Base-by-base conservation (phyloP, 2,888 invertebrate species). In the Malacosoma neustria region DNA sequence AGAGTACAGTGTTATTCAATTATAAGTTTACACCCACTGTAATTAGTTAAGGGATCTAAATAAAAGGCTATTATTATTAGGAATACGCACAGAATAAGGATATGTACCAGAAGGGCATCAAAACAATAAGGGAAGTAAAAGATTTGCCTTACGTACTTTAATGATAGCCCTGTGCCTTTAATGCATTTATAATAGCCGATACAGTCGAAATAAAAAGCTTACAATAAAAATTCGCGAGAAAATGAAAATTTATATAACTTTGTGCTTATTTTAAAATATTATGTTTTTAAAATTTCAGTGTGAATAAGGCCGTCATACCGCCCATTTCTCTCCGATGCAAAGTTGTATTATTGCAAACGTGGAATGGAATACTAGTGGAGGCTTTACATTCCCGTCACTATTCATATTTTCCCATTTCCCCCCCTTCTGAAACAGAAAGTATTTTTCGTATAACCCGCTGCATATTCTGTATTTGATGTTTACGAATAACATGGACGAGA, bases 381-480 rank as follows among this genome's bases (percentile, higher is more conserved):
- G 42, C 48, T 42, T 45, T 41, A 39, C 38, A 39, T 43, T 38
- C 40, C 41, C 38, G 37, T 34, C 44, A 43, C 45, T 49, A 52
- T 57, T 57, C 57, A 59, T 53, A 64, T 61, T 62, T 63, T 64
- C 51, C 66, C 60, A 65, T 66, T 61, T 57, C 52, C 5, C 22
- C 22, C 3, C 22, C 22, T 7, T 2, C 6, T 22, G 22, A 22
- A 22, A 51, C 22, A 22, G 22, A 22, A 22, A 22, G 2, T 5
- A 22, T 22, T 22, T 22, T 9, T 5, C 22, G 22, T 22, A 22
- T 22, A 22, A 22, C 5, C 5, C 9, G 6, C 22, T 4, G 22
- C 9, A 22, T 7, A 22, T 22, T 7, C n/a, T n/a, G 9, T 22
- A 22, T 22, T 22, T 22, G 22, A 22, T 22, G 7, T 6, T 22